Percentiles rank a stretch among this genome's conserved stretches.
Evolutionary conservation across 2,797 vertebrate genomes (phyloP).

Genomic region (Allobates femoralis): DNA sequence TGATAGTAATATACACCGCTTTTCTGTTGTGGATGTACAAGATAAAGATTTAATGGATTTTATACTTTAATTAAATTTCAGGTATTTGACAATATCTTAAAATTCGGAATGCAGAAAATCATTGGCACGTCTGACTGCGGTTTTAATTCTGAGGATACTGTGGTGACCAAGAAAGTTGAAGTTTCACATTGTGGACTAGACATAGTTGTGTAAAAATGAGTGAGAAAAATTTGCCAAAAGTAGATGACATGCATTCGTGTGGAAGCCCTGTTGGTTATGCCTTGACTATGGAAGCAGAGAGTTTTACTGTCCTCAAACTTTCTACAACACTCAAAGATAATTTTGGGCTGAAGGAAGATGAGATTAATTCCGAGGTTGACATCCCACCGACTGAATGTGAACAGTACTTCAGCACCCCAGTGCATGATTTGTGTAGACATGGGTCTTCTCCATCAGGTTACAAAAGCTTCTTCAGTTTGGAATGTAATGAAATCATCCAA

Average conservation of each 20-base stretch:
- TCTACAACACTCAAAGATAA: neutral
- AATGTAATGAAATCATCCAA: constrained; percentile 43
- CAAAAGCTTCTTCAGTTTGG: constrained; percentile 54
- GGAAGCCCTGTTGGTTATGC: neutral
- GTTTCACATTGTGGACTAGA: neutral
- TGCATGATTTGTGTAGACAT: neutral
- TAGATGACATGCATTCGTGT: neutral
- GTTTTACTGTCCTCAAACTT: neutral
- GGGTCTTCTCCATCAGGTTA: neutral
- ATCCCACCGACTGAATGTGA: neutral
- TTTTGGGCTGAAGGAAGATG: neutral
- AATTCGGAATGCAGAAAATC: neutral
- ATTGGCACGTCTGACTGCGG: neutral
- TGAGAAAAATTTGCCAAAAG: neutral
- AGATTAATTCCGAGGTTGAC: neutral
- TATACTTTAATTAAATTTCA: no score
- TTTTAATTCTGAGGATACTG: neutral
- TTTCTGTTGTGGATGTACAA: no score
- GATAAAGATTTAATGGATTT: no score
- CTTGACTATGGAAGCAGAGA: neutral
- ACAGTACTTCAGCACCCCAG: constrained; percentile 22
- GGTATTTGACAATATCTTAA: no score
- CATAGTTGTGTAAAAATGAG: neutral
- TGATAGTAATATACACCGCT: no score
- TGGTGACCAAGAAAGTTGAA: no score